phyloP scores from a whole-genome alignment of 2,888 invertebrate genomes.

The Chymomyza fuscimana region DNA sequence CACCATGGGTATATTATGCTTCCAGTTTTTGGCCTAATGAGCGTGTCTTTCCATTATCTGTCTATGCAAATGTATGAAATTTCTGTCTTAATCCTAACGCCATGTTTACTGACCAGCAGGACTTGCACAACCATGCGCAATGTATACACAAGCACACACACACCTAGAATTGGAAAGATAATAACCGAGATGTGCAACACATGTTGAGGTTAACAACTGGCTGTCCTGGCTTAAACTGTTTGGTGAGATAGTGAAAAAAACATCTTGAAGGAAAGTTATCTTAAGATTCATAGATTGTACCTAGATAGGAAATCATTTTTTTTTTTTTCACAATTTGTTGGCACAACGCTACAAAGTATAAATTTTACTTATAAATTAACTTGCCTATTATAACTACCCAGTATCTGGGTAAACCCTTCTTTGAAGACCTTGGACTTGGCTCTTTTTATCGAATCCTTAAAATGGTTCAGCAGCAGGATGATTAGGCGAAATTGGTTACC shows the following conservation, averaged over 20 bases:
- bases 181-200: conserved; percentile 19
- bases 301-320: not conserved
- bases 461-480: no score
- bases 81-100: conserved; percentile 66
- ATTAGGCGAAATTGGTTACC: no score
- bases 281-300: not conserved
- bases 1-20: conserved; percentile 31
- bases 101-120: conserved; percentile 30
- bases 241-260: conserved; percentile 45
- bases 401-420: no score
- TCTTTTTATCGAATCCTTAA: no score
- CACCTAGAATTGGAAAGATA: conserved; percentile 19
- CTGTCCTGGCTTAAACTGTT: conserved; percentile 53
- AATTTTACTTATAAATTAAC: no score
- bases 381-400: no score
- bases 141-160: conserved; percentile 12
- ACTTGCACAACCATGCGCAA: conserved; percentile 60
- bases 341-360: no score
- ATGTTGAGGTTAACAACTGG: conserved; percentile 50
- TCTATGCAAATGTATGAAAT: conserved; percentile 55
- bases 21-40: conserved; percentile 57
- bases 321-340: no score
- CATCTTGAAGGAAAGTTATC: not conserved
- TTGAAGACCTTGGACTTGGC: no score
- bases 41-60: conserved; percentile 54